A percentile compares a stretch with the other conserved stretches of the same genome.
These are phyloP conservation scores for Zaprionus ghesquierei DNA, from an alignment of 1,140 invertebrate species.

Conservation along the genomic window DNA sequence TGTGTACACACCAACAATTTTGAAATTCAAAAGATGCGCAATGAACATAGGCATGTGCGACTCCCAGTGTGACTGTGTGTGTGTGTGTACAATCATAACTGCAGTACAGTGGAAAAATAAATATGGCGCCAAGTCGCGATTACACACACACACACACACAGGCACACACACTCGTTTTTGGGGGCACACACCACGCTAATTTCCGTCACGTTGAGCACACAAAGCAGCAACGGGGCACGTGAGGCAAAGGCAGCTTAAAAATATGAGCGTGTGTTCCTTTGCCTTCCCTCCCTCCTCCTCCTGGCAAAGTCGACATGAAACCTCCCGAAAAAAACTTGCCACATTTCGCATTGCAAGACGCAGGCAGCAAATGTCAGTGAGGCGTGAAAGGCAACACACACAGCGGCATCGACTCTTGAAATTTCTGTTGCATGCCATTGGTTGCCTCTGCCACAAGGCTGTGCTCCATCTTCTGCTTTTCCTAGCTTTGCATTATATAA, in stretches of 20 bases:
- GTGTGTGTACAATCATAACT: slow-evolving; percentile 73
- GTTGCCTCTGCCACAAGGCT: neutral
- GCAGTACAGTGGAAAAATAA: slow-evolving; percentile 72
- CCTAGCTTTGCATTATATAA: neutral
- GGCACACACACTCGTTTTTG: slow-evolving; percentile 15
- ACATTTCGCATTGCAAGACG: slow-evolving; percentile 26
- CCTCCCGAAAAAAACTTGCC: slow-evolving; percentile 31
- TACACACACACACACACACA: slow-evolving; percentile 26
- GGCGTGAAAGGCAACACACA: slow-evolving; percentile 26
- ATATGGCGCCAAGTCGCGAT: slow-evolving; percentile 55
- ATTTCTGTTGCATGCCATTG: slow-evolving; percentile 34
- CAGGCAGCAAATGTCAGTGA: slow-evolving; percentile 23
- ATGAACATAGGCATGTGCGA: slow-evolving; percentile 34
- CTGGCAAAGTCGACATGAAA: slow-evolving; percentile 25
- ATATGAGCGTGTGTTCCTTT: slow-evolving; percentile 7
- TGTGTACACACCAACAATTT: slow-evolving; percentile 45
- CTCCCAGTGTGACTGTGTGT: slow-evolving; percentile 21
- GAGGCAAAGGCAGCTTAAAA: slow-evolving; percentile 37
- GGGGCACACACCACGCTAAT: slow-evolving; percentile 70
- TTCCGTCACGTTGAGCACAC: slow-evolving; percentile 80
- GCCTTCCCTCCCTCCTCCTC: too few relatives aligned
- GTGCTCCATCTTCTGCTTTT: neutral
- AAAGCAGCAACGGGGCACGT: slow-evolving; percentile 68
- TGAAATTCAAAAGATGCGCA: slow-evolving; percentile 67
- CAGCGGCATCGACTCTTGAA: slow-evolving; percentile 19